These are phyloP conservation scores for Calephelis perditalis DNA, from an alignment of 2,888 invertebrate species.

Conservation along the genomic window DNA sequence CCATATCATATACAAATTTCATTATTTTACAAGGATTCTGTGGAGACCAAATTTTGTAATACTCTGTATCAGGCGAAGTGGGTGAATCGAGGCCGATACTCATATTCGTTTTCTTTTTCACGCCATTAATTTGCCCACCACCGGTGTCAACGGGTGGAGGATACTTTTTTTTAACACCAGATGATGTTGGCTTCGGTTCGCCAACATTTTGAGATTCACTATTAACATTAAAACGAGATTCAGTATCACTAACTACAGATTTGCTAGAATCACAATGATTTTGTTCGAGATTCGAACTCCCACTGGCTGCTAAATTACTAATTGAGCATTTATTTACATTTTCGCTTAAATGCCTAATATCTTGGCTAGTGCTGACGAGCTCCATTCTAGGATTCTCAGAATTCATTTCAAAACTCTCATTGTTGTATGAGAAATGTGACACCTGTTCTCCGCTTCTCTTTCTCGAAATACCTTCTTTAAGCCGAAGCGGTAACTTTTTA, in stretches of 20 bases:
- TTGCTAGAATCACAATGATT: constrained; percentile 71
- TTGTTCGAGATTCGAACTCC: constrained; percentile 61
- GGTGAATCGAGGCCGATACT: constrained; percentile 74
- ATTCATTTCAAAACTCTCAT: constrained; percentile 73
- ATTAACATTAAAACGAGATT: constrained; percentile 63
- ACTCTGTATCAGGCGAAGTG: constrained; percentile 79
- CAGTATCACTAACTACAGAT: constrained; percentile 65
- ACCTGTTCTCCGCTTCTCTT: constrained; percentile 69
- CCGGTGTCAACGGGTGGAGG: constrained; percentile 77
- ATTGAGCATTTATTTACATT: constrained; percentile 77
- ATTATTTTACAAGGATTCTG: constrained; percentile 78
- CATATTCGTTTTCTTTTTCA: constrained; percentile 81
- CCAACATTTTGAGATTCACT: constrained; percentile 64
- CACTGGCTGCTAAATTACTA: constrained; percentile 71
- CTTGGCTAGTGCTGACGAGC: constrained; percentile 61
- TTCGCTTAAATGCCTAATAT: constrained; percentile 70
- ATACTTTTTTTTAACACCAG: constrained; percentile 76
- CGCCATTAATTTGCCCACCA: constrained; percentile 70
- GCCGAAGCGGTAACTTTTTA: constrained; percentile 75
- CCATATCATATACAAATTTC: constrained; percentile 74
- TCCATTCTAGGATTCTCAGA: constrained; percentile 62
- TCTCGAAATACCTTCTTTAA: constrained; percentile 73
- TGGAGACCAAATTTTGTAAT: constrained; percentile 84
- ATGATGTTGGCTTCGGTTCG: constrained; percentile 59
- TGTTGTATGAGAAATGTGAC: constrained; percentile 69